Evolutionary conservation across 64 coral and sea anemone genomes (phyloP), one percentile per base, ranked within the genome.

Genomic region (Pocillopora verrucosa): DNA sequence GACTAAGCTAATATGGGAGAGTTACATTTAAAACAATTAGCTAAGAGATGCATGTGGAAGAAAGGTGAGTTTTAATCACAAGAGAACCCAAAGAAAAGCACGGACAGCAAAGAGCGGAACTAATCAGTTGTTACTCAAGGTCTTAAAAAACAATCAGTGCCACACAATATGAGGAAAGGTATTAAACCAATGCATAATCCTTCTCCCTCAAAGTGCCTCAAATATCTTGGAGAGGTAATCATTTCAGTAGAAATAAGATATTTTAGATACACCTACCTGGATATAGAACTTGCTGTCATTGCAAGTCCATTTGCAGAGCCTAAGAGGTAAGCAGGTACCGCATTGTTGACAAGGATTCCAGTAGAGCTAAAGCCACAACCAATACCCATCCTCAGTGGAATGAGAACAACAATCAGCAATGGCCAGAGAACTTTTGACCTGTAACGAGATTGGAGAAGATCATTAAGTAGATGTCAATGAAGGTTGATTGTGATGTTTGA

Each of bases 371-470:
- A 92, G 12, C 11, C 76, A 59, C 75, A 75, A 17, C 76, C 62
- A 26, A 65, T 12, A 30, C 20, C 16, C 20, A 92, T 35, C 20
- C 74, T 84, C 16, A 70, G 34, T 3, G 70, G 20, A 1, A 81
- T 37, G 22, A 87, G 30, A 87, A 76, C 63, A 1, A 58, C 61
- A 10, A 92, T 26, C 7, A 92, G 22, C 22, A 78, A 34, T 10
- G 83, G 19, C 90, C 90, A 92, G 22, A 92, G 73, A 63, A 87
- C 75, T 37, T n/a, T 64, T 11, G 83, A 76, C 16, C 90, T 92
- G 36, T 25, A 84, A 84, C 67, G 19, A 20, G 0, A 22, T 5
- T 35, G 6, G 17, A 20, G 13, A 36, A 70, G 37, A 10, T 12
- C 6, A 17, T 76, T 76, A 51, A 19, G 38, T 45, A 76, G 15